Evolutionary conservation across 2,797 vertebrate species (phyloP), one percentile per base, ranked within the genome.

Genomic region (Poeciliopsis gracilis): DNA sequence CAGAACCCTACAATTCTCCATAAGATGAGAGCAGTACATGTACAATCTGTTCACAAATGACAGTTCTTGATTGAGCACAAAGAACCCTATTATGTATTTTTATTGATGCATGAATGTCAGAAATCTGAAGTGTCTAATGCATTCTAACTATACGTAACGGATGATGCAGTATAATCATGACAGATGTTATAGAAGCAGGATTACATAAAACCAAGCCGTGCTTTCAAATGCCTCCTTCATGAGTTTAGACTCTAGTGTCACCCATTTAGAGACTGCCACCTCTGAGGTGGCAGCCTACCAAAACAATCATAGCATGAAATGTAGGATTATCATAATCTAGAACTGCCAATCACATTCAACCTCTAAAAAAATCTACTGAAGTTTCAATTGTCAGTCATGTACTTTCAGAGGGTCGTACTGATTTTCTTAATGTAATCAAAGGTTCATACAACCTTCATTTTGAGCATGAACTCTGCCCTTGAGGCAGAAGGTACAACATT

Each of bases 251-350:
- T 75, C 67, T 36, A 75, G 51, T 20, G 69, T 80, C 61, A 83
- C 79, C 73, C 59, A 74, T 80, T 77, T 59, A 87, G 83, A 75
- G 59, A 7, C 59, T 53, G 2, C 61, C 23, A 61, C 69, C 76
- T 86, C 87, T 84, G 59, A 47, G 46, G 75, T 78, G 81, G 81
- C 84, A 83, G 79, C 41, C 76, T 78, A 83, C 59, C 73, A 75
- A 86, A 86, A 84, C 71, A 82, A 47, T 83, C 78, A 18, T 77
- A 80, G 78, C 78, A 57, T 77, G 72, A 77, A 47, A 80, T 38
- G 36, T 69, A 76, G 77, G 82, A 88, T 91, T 90, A 90, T 23
- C 80, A 81, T 78, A 76, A 84, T 61, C 74, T 36, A 55, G 76
- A 86, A 77, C 82, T 75, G 73, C 71, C 81, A 73, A 30, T 87